Evolutionary conservation across 1,140 invertebrate species (phyloP).

Genomic region (Polypedilum pembai): DNA sequence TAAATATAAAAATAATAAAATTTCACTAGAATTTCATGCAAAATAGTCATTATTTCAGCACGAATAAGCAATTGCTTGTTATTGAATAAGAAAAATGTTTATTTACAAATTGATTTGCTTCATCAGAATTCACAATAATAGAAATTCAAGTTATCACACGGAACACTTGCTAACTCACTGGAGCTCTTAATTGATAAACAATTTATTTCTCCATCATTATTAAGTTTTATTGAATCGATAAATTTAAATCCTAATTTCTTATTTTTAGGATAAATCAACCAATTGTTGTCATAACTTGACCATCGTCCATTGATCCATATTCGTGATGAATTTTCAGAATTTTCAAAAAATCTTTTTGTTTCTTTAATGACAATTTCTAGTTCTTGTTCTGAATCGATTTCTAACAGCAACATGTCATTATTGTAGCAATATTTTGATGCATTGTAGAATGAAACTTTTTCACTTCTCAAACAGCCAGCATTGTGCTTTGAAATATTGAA

Average conservation of each 20-base stretch:
- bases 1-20: too few species aligned
- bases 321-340: not conserved
- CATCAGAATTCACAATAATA: too few species aligned
- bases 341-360: not conserved
- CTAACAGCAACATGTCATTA: not conserved
- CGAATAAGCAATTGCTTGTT: too few species aligned
- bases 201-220: too few species aligned
- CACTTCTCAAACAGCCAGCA: not conserved
- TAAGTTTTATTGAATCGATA: too few species aligned
- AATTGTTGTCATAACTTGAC: not conserved
- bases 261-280: not conserved
- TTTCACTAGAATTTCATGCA: too few species aligned
- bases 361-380: not conserved
- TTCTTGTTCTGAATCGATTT: not conserved
- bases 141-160: too few species aligned
- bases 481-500: not conserved
- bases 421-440: not conserved
- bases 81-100: too few species aligned
- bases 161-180: not conserved
- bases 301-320: not conserved
- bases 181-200: not conserved
- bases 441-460: not conserved
- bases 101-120: too few species aligned
- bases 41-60: too few species aligned
- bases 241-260: too few species aligned